Base-by-base conservation (phyloP, 2,113 vertebrate genomes). In the Cettia cetti region DNA sequence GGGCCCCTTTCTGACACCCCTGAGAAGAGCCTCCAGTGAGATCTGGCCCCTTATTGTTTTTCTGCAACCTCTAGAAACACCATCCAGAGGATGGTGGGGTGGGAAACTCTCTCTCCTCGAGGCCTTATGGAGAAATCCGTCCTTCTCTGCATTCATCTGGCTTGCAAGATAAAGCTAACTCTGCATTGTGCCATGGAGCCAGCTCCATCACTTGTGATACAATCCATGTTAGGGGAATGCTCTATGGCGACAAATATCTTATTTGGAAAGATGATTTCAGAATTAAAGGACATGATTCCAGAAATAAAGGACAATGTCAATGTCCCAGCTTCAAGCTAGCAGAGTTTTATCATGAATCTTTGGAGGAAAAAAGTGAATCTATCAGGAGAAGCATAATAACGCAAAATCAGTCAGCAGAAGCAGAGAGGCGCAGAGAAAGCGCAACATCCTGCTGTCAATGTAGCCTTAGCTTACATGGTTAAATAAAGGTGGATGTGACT, bases 391-490 rank as follows among this genome's bases (percentile, higher is more conserved):
- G 27, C 27, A 39, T 23, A 77, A 56, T 56, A 37, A 94, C n/a
- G 54, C 44, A 90, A 92, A 88, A 74, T 42, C 75, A 88, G 59
- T 17, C 72, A 66, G 56, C 21, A 93, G 53, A 89, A 90, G 45
- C 59, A 77, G 4, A 54, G 45, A 82, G 53, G 31, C 44, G 68
- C 10, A 45, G 28, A 56, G 12, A 49, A 84, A 71, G 35, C 7
- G 15, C 53, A 91, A 37, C 1, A 0, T 89, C 31, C 9, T 77
- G 19, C 65, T 64, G 49, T 60, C 56, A 82, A 77, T 2, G 27
- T 26, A 86, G 52, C 31, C 54, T 57, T 28, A 80, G 59, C n/a
- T 83, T 54, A 17, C 19, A 21, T 9, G 16, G 45, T 63, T 84
- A 85, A 89, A 92, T 35, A 30, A 26, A 40, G 18, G 59, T 37